Percentiles rank a stretch among this genome's conserved stretches.
Conservation (phyloP, 2,888 invertebrate genomes). For the Drosophila peninsularis region DNA sequence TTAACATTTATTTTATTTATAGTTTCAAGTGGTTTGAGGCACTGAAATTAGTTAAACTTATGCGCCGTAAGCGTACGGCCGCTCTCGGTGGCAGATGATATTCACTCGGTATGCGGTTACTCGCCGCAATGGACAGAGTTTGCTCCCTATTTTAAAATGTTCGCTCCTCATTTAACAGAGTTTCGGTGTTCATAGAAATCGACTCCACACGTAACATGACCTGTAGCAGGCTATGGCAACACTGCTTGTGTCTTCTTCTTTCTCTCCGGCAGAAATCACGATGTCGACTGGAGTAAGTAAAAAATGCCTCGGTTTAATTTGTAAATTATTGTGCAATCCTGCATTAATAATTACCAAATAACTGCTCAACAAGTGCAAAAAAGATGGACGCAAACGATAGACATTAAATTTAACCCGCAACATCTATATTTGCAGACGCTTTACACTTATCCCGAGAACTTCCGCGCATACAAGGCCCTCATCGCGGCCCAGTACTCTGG, state of each 20-base stretch:
- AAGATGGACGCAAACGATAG: slow-evolving; percentile 5
- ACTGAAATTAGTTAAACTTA: slow-evolving; percentile 47
- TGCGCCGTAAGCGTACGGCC: slow-evolving; percentile 58
- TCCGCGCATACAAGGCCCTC: slow-evolving; percentile 98
- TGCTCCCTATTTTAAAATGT: neutral
- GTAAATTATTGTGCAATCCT: slow-evolving; percentile 74
- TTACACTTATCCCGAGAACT: slow-evolving; percentile 99
- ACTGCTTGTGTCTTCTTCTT: slow-evolving; percentile 65
- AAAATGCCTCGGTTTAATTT: slow-evolving; percentile 61
- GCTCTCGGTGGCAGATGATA: slow-evolving; percentile 43
- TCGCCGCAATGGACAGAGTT: slow-evolving; percentile 15
- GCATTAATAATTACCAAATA: slow-evolving; percentile 35
- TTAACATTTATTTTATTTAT: slow-evolving; percentile 27
- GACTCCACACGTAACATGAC: slow-evolving; percentile 33
- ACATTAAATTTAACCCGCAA: slow-evolving; percentile 25
- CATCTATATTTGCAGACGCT: slow-evolving; percentile 87
- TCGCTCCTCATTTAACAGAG: slow-evolving; percentile 39
- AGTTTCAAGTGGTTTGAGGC: slow-evolving; percentile 39
- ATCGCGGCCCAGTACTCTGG: slow-evolving; percentile 99
- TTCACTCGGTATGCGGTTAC: slow-evolving; percentile 6
- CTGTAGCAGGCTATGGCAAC: slow-evolving; percentile 19
- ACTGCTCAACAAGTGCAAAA: slow-evolving; percentile 6
- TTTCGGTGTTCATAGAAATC: neutral
- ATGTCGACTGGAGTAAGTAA: slow-evolving; percentile 91
- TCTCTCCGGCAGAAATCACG: slow-evolving; percentile 86